Evolutionary conservation across 2,888 invertebrate species (phyloP), one percentile per base, ranked within the genome.

Genomic region (Synergus umbraculus): DNA sequence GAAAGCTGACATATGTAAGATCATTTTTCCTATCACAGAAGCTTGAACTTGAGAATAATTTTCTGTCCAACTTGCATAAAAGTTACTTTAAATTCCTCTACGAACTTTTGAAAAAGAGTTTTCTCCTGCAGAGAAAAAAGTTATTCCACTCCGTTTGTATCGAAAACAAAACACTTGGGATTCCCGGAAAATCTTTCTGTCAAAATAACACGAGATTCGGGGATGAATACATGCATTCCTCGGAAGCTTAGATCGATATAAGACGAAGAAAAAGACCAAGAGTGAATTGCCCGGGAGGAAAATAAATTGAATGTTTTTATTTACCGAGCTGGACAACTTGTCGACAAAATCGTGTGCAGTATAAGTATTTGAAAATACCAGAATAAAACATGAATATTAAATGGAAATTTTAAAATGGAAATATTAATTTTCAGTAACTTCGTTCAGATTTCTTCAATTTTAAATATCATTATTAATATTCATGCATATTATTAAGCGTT

Each of bases 201-300:
- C n/a, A n/a, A 73, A 73, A 73, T 54, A 73, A 58, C 73, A 58
- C 41, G 73, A 22, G 73, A 73, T 73, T 73, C 41, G n/a, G 18
- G 54, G 37, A 54, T 41, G 54, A n/a, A 67, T 46, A 49, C 69
- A 69, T 44, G 46, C 69, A 73, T 58, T 73, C 73, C 41, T 54
- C 49, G n/a, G 54, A 41, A 37, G n/a, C 49, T 8, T 37, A 49
- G 49, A 73, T 73, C 54, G 73, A 73, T 73, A 22, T 37, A 66
- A 66, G 44, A 66, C 43, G 10, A 54, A 41, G 73, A 73, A 10
- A 8, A 69, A 69, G 22, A 49, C 49, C 8, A 29, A 13, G 54
- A 73, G 18, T 58, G 29, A 15, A 73, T 73, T 41, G 73, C 73
- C 54, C 9, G 54, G 7, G 54, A n/a, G 41, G 15, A 73, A 73